Percentiles rank a stretch among this genome's conserved stretches.
phyloP scores from a whole-genome alignment of 2,888 invertebrate genomes.

The Tortricodes alternella region DNA sequence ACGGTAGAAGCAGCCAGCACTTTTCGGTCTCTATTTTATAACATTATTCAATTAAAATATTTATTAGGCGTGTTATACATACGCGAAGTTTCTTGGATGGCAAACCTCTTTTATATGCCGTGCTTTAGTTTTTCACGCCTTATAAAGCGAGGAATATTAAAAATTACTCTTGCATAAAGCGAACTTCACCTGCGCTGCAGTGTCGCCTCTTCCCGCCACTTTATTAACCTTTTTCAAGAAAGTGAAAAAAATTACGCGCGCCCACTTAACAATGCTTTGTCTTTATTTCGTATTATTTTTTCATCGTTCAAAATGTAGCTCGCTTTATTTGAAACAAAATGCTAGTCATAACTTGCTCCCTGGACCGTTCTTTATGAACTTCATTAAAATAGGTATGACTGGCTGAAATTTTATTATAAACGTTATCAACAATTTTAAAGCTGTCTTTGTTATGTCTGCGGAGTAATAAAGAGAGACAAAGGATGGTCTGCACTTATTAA shows the following conservation, averaged over 20 bases:
- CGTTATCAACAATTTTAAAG: slow-evolving; percentile 15
- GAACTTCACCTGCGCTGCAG: slow-evolving; percentile 37
- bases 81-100: too few species aligned
- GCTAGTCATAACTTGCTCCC: slow-evolving; percentile 13
- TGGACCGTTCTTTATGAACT: slow-evolving; percentile 20
- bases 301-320: slow-evolving; percentile 41
- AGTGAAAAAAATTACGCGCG: slow-evolving; percentile 74
- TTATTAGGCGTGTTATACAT: too few species aligned
- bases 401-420: slow-evolving; percentile 10
- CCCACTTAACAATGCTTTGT: slow-evolving; percentile 59
- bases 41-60: too few species aligned
- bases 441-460: slow-evolving; percentile 11
- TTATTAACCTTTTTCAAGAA: slow-evolving; percentile 73
- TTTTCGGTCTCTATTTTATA: too few species aligned
- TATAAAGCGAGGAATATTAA: background rate
- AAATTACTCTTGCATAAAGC: background rate
- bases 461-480: slow-evolving; percentile 17
- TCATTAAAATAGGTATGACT: slow-evolving; percentile 12
- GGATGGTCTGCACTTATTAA: background rate
- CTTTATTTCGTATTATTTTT: slow-evolving; percentile 60
- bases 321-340: slow-evolving; percentile 14
- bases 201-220: slow-evolving; percentile 51
- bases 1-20: background rate
- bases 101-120: too few species aligned
- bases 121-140: too few species aligned